Conservation (phyloP, 2,797 vertebrate species). For the Pangasius sanitwongsei region DNA sequence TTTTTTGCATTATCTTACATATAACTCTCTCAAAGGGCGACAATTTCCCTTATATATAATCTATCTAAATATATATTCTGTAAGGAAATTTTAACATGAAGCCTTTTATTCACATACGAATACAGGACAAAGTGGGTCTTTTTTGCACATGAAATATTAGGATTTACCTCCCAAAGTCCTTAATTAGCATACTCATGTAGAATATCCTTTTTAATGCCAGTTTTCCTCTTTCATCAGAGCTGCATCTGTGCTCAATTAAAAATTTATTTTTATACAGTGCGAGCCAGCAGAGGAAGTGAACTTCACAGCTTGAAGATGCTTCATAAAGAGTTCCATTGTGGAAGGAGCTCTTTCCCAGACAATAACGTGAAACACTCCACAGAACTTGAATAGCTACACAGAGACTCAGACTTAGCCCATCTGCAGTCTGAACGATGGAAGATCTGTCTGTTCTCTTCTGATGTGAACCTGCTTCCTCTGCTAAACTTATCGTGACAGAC, state of each 20-base stretch:
- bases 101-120: not conserved
- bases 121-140: not conserved
- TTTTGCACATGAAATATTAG: slow-evolving; percentile 30
- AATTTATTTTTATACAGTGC: slow-evolving; percentile 67
- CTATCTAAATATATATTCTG: too few species aligned
- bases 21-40: not conserved
- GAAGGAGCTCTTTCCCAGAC: slow-evolving; percentile 49
- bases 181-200: slow-evolving; percentile 42
- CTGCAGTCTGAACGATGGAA: slow-evolving; percentile 31
- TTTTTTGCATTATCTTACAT: not conserved
- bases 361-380: slow-evolving; percentile 50
- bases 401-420: slow-evolving; percentile 26
- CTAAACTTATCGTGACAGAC: not conserved
- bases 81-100: not conserved
- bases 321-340: slow-evolving; percentile 61
- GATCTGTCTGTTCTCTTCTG: slow-evolving; percentile 19
- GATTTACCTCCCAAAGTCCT: slow-evolving; percentile 3
- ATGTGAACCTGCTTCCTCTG: slow-evolving; percentile 8
- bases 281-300: slow-evolving; percentile 75
- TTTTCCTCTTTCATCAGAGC: slow-evolving; percentile 53
- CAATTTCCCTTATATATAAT: too few species aligned
- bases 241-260: slow-evolving; percentile 76
- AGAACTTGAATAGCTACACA: slow-evolving; percentile 36
- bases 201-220: slow-evolving; percentile 31
- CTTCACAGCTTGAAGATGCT: slow-evolving; percentile 62